Percentiles rank a stretch among this genome's conserved stretches.
phyloP scores from a whole-genome alignment of 2,113 vertebrate genomes.

The Elephantulus edwardii region DNA sequence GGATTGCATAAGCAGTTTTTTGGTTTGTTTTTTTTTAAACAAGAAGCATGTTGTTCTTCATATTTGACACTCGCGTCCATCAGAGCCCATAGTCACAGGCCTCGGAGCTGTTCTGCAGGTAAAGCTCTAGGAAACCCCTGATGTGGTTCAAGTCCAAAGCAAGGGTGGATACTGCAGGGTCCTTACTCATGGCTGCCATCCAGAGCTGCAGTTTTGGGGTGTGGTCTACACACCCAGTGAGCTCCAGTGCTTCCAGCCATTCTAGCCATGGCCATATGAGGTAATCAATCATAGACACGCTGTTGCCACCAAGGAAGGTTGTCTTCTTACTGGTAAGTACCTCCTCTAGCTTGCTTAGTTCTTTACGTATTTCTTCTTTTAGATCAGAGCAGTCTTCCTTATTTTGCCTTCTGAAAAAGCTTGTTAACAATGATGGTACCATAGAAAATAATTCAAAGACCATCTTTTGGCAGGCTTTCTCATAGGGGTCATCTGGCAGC shows the following conservation, averaged over 20 bases:
- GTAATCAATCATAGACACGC: conserved; percentile 93
- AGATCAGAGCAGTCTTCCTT: conserved; percentile 82
- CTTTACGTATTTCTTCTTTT: conserved; percentile 86
- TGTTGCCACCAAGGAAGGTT: conserved; percentile 87
- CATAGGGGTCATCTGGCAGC: conserved; percentile 88
- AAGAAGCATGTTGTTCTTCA: too few relatives aligned
- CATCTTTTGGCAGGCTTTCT: conserved; percentile 93
- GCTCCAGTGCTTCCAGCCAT: conserved; percentile 83
- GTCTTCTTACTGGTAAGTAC: conserved; percentile 88
- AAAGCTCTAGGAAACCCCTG: too few relatives aligned
- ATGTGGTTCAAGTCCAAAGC: too few relatives aligned
- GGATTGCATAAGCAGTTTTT: too few relatives aligned
- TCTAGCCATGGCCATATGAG: conserved; percentile 97
- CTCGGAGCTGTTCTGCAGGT: too few relatives aligned
- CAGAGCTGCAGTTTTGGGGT: too few relatives aligned
- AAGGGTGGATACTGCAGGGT: too few relatives aligned
- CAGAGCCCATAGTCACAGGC: too few relatives aligned
- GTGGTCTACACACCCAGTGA: too few relatives aligned
- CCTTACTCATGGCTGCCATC: too few relatives aligned
- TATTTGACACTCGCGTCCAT: too few relatives aligned
- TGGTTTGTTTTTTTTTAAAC: too few relatives aligned
- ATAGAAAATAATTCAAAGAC: conserved; percentile 91
- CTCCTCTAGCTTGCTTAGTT: conserved; percentile 88
- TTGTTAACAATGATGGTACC: conserved; percentile 84
- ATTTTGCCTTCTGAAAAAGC: conserved; percentile 73